Evolutionary conservation across 2,888 invertebrate genomes (phyloP), one percentile per base, ranked within the genome.

Genomic region (Silvanus unidentatus): DNA sequence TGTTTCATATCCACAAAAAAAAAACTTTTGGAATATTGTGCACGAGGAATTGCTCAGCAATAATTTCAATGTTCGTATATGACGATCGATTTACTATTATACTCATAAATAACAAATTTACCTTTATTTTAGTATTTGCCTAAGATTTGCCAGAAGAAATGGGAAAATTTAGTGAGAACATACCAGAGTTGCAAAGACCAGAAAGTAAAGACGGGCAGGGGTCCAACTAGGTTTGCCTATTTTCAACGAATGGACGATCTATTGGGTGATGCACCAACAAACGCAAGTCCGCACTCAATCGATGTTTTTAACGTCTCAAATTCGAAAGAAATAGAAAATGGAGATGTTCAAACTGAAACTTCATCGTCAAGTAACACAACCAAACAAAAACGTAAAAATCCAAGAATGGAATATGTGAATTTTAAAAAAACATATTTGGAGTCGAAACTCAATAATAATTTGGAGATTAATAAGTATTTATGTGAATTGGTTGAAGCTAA

Each of bases 221-320:
- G 46, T 5, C 40, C 46, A 11, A 28, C 47, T 1, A 35, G 42
- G 12, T 49, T 49, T 13, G 5, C 14, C 5, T 50, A 35, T 48
- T 50, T 28, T 39, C 14, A 48, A 8, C 40, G 29, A 15, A 16
- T 48, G 15, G 47, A 42, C 34, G 39, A 37, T 29, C 16, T 48
- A 13, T 14, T 49, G 16, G 49, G 47, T 2, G 44, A 43, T 32
- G 30, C 39, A 16, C 47, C 44, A 3, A 49, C 38, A 11, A 43
- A 43, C 3, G 32, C 42, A 9, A 48, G 47, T 35, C 50, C 50
- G 15, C 51, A 51, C 28, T 38, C 47, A 1, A 38, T 43, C n/a
- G 45, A 49, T 42, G 49, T 42, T n/a, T 8, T 3, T 8, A 22
- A 22, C 3, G 8, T 22, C 4, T 22, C 22, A 22, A 5, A 8